A percentile compares a stretch with the other conserved stretches of the same genome.
Conservation (phyloP, 2,797 vertebrate genomes). For the Hephaestus fuliginosus region DNA sequence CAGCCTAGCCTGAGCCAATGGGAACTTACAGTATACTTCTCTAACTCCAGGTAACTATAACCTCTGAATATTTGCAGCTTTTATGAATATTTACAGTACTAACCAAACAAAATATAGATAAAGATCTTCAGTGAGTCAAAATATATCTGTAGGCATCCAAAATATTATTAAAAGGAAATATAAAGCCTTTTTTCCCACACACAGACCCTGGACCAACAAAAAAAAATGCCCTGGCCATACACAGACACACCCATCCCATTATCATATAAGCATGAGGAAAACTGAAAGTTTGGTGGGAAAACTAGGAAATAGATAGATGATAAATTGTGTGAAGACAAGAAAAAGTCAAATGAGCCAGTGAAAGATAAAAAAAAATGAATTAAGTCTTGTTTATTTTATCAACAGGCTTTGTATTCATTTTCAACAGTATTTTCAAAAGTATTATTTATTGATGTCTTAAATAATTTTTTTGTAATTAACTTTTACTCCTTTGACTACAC, state of each 20-base stretch:
- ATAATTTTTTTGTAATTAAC: not conserved
- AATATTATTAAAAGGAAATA: not conserved
- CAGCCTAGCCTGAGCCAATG: constrained; percentile 52
- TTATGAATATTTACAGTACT: not conserved
- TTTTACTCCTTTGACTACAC: not conserved
- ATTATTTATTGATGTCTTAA: not conserved
- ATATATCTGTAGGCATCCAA: not conserved
- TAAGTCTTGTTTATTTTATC: not conserved
- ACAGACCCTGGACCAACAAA: not conserved
- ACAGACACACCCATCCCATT: not conserved
- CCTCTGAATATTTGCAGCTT: constrained; percentile 11
- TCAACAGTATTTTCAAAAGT: not conserved
- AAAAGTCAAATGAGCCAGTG: not conserved
- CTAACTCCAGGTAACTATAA: constrained; percentile 18
- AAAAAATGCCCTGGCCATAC: not conserved
- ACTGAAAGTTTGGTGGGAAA: not conserved
- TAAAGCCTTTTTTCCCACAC: not conserved
- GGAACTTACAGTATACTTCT: constrained; percentile 35
- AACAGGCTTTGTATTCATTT: not conserved
- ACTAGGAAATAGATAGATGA: not conserved
- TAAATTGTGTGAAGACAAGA: not conserved
- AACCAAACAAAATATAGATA: not conserved
- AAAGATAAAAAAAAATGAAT: not conserved
- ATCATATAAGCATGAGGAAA: not conserved
- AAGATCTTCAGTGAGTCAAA: not conserved